phyloP scores from a whole-genome alignment of 2,797 vertebrate species.

The Lindbergichthys nudifrons region DNA sequence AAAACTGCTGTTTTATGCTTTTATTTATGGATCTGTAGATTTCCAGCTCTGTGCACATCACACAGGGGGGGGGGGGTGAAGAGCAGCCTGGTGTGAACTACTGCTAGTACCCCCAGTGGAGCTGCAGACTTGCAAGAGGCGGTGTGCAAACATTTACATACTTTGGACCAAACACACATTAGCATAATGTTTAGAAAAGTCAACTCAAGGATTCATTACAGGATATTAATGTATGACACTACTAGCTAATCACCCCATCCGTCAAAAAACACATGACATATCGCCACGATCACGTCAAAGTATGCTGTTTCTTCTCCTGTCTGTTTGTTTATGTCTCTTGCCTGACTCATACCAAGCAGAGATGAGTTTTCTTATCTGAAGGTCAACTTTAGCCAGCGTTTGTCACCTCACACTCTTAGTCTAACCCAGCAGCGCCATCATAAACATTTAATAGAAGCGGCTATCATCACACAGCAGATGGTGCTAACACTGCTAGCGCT shows the following conservation, averaged over 20 bases:
- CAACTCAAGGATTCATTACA: slow-evolving; percentile 22
- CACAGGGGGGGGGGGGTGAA: slow-evolving; percentile 50
- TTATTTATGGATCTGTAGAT: slow-evolving; percentile 76
- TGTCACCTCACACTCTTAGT: slow-evolving; percentile 68
- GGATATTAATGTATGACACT: slow-evolving; percentile 21
- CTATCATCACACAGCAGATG: slow-evolving; percentile 81
- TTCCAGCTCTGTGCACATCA: slow-evolving; percentile 61
- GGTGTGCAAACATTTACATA: slow-evolving; percentile 6
- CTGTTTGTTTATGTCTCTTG: slow-evolving; percentile 25
- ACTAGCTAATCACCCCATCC: slow-evolving; percentile 4
- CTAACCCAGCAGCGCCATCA: slow-evolving; percentile 61
- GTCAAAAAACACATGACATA: slow-evolving; percentile 30
- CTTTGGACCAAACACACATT: slow-evolving; percentile 32
- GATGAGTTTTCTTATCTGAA: slow-evolving; percentile 75
- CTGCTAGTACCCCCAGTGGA: slow-evolving; percentile 50
- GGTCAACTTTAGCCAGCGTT: slow-evolving; percentile 71
- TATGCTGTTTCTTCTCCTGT: slow-evolving; percentile 28
- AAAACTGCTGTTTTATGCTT: slow-evolving; percentile 76
- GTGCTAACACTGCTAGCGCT: slow-evolving; percentile 59
- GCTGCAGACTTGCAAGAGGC: slow-evolving; percentile 30
- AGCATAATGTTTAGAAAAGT: slow-evolving; percentile 1
- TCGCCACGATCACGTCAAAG: slow-evolving; percentile 38
- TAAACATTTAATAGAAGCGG: slow-evolving; percentile 80
- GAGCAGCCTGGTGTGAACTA: slow-evolving; percentile 55
- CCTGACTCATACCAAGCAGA: slow-evolving; percentile 46